Evolutionary conservation across 2,113 vertebrate genomes (phyloP).

Genomic region (Corythornis madagascariensis): DNA sequence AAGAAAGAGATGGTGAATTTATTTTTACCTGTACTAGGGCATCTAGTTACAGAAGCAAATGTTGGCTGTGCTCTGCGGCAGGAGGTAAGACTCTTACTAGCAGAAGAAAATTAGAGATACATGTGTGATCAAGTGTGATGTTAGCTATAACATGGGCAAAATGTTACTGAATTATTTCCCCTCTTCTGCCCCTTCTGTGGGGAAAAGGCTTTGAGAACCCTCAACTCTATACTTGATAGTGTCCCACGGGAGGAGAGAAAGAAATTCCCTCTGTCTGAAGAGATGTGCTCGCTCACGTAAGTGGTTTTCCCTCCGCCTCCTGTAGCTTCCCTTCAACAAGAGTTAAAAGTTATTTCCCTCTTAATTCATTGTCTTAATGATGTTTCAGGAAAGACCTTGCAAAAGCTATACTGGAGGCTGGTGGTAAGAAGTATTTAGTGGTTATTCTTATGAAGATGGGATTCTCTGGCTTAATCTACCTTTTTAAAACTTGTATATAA

Average conservation of each 20-base stretch:
- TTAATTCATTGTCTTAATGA: background rate
- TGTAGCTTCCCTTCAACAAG: background rate
- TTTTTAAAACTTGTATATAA: background rate
- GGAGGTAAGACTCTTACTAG: conserved; percentile 78
- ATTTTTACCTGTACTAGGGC: conserved; percentile 81
- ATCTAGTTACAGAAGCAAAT: conserved; percentile 70
- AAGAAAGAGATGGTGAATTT: conserved; percentile 76
- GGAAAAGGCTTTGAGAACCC: conserved; percentile 83
- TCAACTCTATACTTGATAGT: conserved; percentile 83
- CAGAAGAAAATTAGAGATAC: rapidly evolving
- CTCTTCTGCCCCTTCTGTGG: background rate
- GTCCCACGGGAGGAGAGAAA: conserved; percentile 74
- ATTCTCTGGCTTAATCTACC: background rate
- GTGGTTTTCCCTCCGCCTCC: background rate
- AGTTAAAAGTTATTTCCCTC: background rate
- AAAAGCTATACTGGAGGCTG: conserved; percentile 77
- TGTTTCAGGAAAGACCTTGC: conserved; percentile 81
- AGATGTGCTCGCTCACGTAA: conserved; percentile 73
- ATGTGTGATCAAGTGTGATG: background rate
- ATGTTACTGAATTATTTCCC: background rate
- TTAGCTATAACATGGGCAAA: background rate
- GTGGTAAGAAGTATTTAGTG: conserved; percentile 76
- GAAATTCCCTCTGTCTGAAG: conserved; percentile 73
- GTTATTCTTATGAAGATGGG: background rate
- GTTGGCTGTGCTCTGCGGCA: conserved; percentile 69